Evolutionary conservation across 1,140 invertebrate genomes (phyloP).

Genomic region (Hesperophylax magnus): DNA sequence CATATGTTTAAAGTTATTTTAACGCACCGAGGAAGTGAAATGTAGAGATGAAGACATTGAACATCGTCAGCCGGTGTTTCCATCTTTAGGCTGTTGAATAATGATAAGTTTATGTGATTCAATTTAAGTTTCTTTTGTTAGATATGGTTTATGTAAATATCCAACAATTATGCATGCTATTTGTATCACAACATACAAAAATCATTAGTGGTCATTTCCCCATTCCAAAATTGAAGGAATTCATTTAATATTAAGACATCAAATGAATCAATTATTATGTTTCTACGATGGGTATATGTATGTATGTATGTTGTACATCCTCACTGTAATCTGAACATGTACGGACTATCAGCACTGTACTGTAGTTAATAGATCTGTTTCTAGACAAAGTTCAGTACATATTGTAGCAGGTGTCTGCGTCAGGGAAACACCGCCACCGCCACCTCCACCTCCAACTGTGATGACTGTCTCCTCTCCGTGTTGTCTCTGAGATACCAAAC

Average conservation of each 20-base stretch:
- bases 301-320: not conserved
- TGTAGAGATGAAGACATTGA: not conserved
- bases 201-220: not conserved
- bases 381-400: too few relatives aligned
- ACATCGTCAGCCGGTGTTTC: not conserved
- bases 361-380: too few relatives aligned
- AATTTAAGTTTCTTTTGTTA: slow-evolving; percentile 24
- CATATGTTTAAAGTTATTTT: slow-evolving; percentile 42
- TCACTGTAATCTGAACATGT: too few relatives aligned
- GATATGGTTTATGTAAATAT: slow-evolving; percentile 31
- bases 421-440: too few relatives aligned
- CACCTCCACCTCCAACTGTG: too few relatives aligned
- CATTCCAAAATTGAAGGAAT: not conserved
- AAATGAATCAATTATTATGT: not conserved
- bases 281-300: not conserved
- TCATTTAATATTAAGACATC: slow-evolving; percentile 11
- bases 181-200: slow-evolving; percentile 19
- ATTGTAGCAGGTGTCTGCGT: too few relatives aligned
- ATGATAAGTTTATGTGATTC: slow-evolving; percentile 30
- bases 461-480: not conserved
- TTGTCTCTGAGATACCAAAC: not conserved
- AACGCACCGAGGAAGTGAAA: not conserved
- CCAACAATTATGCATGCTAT: slow-evolving; percentile 3
- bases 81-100: slow-evolving; percentile 16
- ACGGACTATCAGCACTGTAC: too few relatives aligned